These are phyloP conservation scores for Lymantria dispar DNA, from an alignment of 2,888 invertebrate genomes.

Conservation along the genomic window DNA sequence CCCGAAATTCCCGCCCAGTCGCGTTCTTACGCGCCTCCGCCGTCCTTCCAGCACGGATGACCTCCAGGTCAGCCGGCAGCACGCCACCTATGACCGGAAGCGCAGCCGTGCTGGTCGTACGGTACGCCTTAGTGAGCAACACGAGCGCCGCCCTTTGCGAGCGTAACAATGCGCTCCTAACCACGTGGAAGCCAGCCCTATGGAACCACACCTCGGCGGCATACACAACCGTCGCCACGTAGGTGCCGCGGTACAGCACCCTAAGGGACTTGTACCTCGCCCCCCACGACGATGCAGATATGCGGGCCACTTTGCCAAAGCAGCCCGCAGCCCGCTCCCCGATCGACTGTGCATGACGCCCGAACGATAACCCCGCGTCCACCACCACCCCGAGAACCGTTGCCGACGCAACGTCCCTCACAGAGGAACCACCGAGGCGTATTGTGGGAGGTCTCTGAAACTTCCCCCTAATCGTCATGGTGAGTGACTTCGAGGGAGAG, in stretches of 20 bases:
- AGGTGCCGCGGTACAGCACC: constrained; percentile 1
- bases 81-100: constrained; percentile 15
- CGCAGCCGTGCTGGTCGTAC: constrained; percentile 5
- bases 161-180: constrained; percentile 1
- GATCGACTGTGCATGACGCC: constrained; percentile 15
- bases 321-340: constrained; percentile 20
- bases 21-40: background rate
- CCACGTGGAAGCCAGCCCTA: background rate
- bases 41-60: constrained; percentile 7
- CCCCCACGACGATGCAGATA: constrained; percentile 32
- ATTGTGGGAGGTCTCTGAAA: constrained; percentile 1
- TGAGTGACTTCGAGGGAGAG: background rate
- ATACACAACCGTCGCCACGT: constrained; percentile 14
- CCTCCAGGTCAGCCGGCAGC: constrained; percentile 20
- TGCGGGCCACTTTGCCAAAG: constrained; percentile 30
- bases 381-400: constrained; percentile 19
- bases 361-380: constrained; percentile 11
- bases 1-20: background rate
- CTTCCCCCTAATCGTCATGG: background rate
- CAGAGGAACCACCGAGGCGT: background rate
- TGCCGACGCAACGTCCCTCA: background rate
- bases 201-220: constrained; percentile 9
- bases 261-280: constrained; percentile 2
- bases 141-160: constrained; percentile 5
- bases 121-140: constrained; percentile 15